Base-by-base conservation (phyloP, 2,113 vertebrate species). In the Calyptomena viridis region DNA sequence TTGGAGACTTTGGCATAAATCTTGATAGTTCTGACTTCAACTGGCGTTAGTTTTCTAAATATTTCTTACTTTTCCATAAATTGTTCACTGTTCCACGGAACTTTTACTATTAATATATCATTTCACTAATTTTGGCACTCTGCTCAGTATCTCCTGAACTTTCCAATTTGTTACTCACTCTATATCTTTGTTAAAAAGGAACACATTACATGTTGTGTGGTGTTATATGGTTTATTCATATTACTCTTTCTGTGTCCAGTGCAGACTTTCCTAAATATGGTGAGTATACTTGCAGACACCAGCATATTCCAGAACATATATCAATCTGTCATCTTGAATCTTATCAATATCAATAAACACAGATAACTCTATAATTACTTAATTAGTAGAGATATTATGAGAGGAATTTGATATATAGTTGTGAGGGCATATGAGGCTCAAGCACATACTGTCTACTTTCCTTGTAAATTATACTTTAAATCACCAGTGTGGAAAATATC, bases 391-490 rank as follows among this genome's bases (percentile, higher is more conserved):
- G 42, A 35, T 92, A 90, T 95, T 91, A 94, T 64, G 40, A 82
- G 44, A 73, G 49, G 19, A 89, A 80, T 82, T 56, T 91, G 49
- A 95, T 83, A 47, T 16, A 90, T 69, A 67, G 64, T 84, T 94
- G 62, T 73, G 50, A 92, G 50, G 64, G 50, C 35, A 90, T 40
- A 85, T 59, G 50, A 84, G 28, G 25, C 52, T 94, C 71, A 80
- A 33, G 24, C 40, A 86, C 50, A 90, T 89, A 42, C 47, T 66
- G 77, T 69, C 66, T 84, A 83, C 53, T 90, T 95, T 91, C 75
- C 92, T 59, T 68, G 63, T 94, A 95, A 97, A 97, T 97, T 95
- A 97, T 93, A 63, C 74, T 96, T 96, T 91, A 84, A 66, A 93
- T 81, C 80, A 96, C 87, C 58, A 94, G 58, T 52, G 59, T 96